phyloP scores from a whole-genome alignment of 2,113 vertebrate species.

The Vulpes ferrilata region DNA sequence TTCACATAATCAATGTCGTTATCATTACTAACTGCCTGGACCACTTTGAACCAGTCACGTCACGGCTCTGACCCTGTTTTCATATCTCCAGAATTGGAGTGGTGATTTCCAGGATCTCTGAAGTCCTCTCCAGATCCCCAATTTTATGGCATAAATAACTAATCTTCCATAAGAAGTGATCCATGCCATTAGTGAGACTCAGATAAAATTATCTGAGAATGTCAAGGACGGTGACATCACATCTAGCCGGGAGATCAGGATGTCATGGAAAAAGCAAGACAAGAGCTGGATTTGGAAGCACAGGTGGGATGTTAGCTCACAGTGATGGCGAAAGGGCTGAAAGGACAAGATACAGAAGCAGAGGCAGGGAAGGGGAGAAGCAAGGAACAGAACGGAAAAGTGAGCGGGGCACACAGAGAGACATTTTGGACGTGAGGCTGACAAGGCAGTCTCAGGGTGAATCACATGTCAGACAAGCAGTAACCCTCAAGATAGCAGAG shows the following conservation, averaged over 20 bases:
- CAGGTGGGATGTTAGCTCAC: background rate
- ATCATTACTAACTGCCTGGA: background rate
- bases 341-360: background rate
- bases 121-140: background rate
- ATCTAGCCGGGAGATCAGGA: background rate
- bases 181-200: background rate
- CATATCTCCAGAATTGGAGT: background rate
- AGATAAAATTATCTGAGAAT: background rate
- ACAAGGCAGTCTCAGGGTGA: background rate
- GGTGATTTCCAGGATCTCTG: background rate
- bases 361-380: accelerated
- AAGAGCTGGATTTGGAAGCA: background rate
- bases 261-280: background rate
- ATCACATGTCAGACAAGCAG: background rate
- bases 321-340: background rate
- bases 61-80: background rate
- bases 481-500: background rate
- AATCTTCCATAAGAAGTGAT: background rate
- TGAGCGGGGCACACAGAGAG: background rate
- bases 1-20: background rate
- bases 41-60: background rate
- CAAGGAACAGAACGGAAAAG: background rate
- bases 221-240: background rate
- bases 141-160: background rate
- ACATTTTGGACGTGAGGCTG: background rate